Base-by-base conservation (phyloP, 2,888 invertebrate species). In the Incurvaria masculella region DNA sequence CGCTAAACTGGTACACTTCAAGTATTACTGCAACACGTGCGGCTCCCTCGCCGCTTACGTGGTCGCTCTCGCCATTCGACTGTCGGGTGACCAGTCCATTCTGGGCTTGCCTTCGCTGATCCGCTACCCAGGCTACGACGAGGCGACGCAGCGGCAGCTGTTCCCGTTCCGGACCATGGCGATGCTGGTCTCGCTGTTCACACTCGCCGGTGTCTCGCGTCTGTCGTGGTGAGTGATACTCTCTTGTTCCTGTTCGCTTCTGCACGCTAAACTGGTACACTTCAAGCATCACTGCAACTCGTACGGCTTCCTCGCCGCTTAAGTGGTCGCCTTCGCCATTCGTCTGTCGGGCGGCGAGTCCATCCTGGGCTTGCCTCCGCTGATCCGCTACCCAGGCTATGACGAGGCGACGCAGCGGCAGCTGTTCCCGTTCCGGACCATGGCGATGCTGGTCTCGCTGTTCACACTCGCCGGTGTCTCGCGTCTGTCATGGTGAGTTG, bases 121-220 rank as follows among this genome's bases (percentile, higher is more conserved):
- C 54, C 87, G 90, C 65, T 97, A 87, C 70, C 96, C 97, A 0
- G 91, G 91, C 14, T 91, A 86, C 75, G 88, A 91, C 61, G 79
- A 81, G 45, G 83, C 74, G 52, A 76, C 75, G 11, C 94, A 98
- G 68, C 80, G 90, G 57, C 98, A 98, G 73, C 81, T 91, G 62
- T 99, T 99, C 73, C 98, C 98, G 16, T 98, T 97, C 81, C 82
- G 97, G 59, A 97, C 97, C 21, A 83, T 97, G 81, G 91, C 96
- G 44, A 99, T 99, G 98, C 58, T 89, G 47, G 62, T 93, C 56
- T 95, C 95, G 33, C 79, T 96, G 56, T 68, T 89, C 55, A 93
- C 93, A 2, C 79, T 96, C 47, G 79, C 90, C 17, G 81, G 82
- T 49, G 87, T 96, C 19, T 94, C 94, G 2, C 88, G 88, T 83